Conservation (phyloP, 1,140 invertebrate genomes). For the Drosophila kurseongensis region DNA sequence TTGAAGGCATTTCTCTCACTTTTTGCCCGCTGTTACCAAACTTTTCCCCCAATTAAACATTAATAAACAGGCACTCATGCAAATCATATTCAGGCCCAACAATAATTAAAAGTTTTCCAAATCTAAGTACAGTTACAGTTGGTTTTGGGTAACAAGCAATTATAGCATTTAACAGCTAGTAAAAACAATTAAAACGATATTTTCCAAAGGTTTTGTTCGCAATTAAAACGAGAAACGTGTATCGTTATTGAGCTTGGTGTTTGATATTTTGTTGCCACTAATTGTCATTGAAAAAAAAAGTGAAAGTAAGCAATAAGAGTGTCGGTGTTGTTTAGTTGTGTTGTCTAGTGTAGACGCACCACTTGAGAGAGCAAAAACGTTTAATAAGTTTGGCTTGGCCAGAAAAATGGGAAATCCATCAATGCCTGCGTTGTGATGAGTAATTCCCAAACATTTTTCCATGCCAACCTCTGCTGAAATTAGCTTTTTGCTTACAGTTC, state of each 20-base stretch:
- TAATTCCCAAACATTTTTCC: slow-evolving; percentile 60
- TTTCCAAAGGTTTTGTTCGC: slow-evolving; percentile 39
- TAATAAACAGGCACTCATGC: slow-evolving; percentile 13
- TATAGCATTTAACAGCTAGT: slow-evolving; percentile 3
- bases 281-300: slow-evolving; percentile 70
- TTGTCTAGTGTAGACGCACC: slow-evolving; percentile 21
- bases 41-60: slow-evolving; percentile 13
- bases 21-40: slow-evolving; percentile 1
- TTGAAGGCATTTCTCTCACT: background rate
- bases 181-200: slow-evolving; percentile 48
- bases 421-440: slow-evolving; percentile 18
- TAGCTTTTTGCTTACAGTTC: slow-evolving; percentile 6
- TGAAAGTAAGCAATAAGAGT: slow-evolving; percentile 58
- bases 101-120: slow-evolving; percentile 20
- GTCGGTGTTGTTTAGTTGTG: slow-evolving; percentile 1
- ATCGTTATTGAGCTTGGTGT: slow-evolving; percentile 23
- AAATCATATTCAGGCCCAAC: slow-evolving; percentile 1
- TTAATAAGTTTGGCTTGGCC: slow-evolving; percentile 50
- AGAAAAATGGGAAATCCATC: slow-evolving; percentile 38
- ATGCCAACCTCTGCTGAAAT: slow-evolving; percentile 2
- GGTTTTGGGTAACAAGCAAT: background rate
- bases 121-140: slow-evolving; percentile 3
- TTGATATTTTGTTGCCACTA: slow-evolving; percentile 49
- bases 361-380: slow-evolving; percentile 35
- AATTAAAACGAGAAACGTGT: slow-evolving; percentile 74